phyloP scores from a whole-genome alignment of 64 coral and sea anemone species.

The Dendronephthya gigantea region DNA sequence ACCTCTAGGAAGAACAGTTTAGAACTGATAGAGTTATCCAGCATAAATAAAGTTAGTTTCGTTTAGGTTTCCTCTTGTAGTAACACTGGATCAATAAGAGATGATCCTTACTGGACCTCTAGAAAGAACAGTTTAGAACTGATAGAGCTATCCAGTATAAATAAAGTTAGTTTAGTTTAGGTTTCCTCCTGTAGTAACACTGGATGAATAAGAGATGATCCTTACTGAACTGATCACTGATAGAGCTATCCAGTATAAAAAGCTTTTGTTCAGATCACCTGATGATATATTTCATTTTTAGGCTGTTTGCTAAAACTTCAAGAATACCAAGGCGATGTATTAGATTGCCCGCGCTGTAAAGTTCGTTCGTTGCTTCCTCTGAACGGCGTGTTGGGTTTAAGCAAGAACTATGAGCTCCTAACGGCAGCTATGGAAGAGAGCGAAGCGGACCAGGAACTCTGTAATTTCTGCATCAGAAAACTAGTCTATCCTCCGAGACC shows the following conservation, averaged over 20 bases:
- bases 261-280: not conserved
- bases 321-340: constrained; percentile 79
- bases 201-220: no score
- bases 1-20: no score
- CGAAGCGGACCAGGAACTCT: constrained; percentile 66
- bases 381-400: constrained; percentile 57
- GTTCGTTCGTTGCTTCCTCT: constrained; percentile 61
- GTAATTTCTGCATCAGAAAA: constrained; percentile 86
- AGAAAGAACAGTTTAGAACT: no score
- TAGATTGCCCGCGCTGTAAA: constrained; percentile 91
- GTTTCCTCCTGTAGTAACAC: no score
- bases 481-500: constrained; percentile 69
- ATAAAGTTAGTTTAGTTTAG: no score
- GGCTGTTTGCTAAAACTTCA: constrained; percentile 73
- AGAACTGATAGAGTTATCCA: no score
- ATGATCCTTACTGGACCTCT: no score
- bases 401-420: constrained; percentile 73
- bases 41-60: no score
- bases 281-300: not conserved
- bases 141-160: no score
- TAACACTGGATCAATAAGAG: no score
- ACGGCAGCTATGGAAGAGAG: constrained; percentile 45
- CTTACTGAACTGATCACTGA: not conserved
- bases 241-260: no score
- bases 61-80: no score